Evolutionary conservation across 2,113 vertebrate species (phyloP).

Genomic region (Phalacrocorax carbo): DNA sequence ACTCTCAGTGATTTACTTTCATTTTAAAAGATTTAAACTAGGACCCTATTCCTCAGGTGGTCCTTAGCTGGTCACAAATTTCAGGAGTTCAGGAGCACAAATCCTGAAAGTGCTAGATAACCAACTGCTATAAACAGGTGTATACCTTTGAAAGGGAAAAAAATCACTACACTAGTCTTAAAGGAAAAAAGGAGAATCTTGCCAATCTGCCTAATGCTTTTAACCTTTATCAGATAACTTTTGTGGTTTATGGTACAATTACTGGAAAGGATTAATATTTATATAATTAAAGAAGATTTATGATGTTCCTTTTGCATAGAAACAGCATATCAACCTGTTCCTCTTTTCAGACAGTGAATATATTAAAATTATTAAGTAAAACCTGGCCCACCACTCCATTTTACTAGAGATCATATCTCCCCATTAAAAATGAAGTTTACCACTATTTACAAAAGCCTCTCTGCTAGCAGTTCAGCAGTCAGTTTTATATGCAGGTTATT

Average conservation of each 20-base stretch:
- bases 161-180: not conserved
- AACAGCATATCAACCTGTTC: not conserved
- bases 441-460: slow-evolving; percentile 1
- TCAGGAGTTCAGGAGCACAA: not conserved
- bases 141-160: not conserved
- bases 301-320: not conserved
- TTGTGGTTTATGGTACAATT: not conserved
- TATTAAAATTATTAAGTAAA: slow-evolving; percentile 25
- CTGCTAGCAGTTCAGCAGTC: slow-evolving; percentile 15
- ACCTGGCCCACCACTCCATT: not conserved
- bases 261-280: not conserved
- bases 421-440: slow-evolving; percentile 8
- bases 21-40: not conserved
- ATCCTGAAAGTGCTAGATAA: not conserved
- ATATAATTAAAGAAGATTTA: not conserved
- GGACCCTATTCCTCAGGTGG: not conserved
- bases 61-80: not conserved
- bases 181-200: not conserved
- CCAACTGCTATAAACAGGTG: not conserved
- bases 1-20: not conserved
- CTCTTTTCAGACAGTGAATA: not conserved
- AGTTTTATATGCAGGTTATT: slow-evolving; percentile 8
- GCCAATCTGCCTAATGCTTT: not conserved
- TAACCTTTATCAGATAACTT: not conserved
- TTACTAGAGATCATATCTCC: not conserved